Conservation (phyloP, 64 coral and sea anemone genomes). For the Dendronephthya gigantea region DNA sequence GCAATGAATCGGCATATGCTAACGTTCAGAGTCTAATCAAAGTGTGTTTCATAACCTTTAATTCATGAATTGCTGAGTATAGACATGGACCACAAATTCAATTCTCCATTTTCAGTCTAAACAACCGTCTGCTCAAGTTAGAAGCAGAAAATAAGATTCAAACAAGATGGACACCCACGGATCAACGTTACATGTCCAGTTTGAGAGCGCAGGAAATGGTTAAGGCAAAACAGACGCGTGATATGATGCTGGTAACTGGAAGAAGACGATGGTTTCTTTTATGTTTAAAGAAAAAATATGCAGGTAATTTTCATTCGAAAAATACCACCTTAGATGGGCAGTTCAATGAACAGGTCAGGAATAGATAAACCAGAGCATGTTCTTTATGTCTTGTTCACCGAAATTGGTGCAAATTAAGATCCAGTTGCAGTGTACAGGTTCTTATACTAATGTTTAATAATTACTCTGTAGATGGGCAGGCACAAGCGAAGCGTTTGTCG, state of each 20-base stretch:
- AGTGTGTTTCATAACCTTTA: too few relatives aligned
- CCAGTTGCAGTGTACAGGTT: too few relatives aligned
- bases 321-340: too few relatives aligned
- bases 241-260: constrained; percentile 19
- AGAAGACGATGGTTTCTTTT: constrained; percentile 44
- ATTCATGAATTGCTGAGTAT: too few relatives aligned
- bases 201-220: constrained; percentile 14
- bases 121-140: constrained; percentile 19
- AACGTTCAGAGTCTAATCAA: too few relatives aligned
- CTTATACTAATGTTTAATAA: background rate
- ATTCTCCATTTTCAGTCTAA: background rate
- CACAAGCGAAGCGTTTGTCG: background rate
- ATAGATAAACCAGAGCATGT: too few relatives aligned
- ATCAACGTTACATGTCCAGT: constrained; percentile 6
- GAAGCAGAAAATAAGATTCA: constrained; percentile 17
- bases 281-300: constrained; percentile 33
- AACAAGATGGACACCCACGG: constrained; percentile 22
- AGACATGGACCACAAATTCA: too few relatives aligned
- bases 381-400: too few relatives aligned
- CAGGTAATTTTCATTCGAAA: constrained; percentile 9
- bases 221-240: constrained; percentile 12
- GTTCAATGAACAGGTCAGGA: too few relatives aligned
- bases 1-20: too few relatives aligned
- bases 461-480: background rate
- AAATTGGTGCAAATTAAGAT: too few relatives aligned